phyloP scores from a whole-genome alignment of 1,140 invertebrate genomes.

The Anastrepha obliqua region DNA sequence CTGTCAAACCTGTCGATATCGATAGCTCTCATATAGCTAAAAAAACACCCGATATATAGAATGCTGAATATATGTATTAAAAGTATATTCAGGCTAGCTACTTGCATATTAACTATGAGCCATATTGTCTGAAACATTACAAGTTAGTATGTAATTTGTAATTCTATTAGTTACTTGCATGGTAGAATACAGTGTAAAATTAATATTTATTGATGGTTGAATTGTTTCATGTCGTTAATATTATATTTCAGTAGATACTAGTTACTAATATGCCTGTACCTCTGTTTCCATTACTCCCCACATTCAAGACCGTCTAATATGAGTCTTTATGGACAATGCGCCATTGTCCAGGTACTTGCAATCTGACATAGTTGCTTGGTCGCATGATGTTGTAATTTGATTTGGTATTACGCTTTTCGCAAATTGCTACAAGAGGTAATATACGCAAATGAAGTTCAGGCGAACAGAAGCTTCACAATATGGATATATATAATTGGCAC shows the following conservation, averaged over 20 bases:
- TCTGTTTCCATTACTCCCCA: background rate
- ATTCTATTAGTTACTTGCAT: background rate
- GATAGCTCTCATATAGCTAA: no score
- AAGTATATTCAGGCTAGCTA: no score
- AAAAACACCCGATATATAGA: no score
- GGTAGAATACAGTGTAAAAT: slow-evolving; percentile 24
- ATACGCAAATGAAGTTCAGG: background rate
- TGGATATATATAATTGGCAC: no score
- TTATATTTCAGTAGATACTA: background rate
- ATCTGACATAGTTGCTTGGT: no score
- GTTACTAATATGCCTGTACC: background rate
- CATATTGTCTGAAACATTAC: slow-evolving; percentile 1
- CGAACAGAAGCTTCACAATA: background rate
- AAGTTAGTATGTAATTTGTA: slow-evolving; percentile 20
- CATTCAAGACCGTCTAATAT: background rate
- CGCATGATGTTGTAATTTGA: background rate
- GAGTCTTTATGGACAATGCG: background rate
- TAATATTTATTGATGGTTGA: slow-evolving; percentile 31
- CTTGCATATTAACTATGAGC: background rate
- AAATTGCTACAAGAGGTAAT: background rate
- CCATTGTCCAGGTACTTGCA: background rate
- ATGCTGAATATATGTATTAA: no score
- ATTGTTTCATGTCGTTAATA: background rate
- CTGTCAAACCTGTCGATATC: no score
- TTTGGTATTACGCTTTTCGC: background rate